Evolutionary conservation across 2,113 vertebrate species (phyloP).

Genomic region (Isurus oxyrinchus): DNA sequence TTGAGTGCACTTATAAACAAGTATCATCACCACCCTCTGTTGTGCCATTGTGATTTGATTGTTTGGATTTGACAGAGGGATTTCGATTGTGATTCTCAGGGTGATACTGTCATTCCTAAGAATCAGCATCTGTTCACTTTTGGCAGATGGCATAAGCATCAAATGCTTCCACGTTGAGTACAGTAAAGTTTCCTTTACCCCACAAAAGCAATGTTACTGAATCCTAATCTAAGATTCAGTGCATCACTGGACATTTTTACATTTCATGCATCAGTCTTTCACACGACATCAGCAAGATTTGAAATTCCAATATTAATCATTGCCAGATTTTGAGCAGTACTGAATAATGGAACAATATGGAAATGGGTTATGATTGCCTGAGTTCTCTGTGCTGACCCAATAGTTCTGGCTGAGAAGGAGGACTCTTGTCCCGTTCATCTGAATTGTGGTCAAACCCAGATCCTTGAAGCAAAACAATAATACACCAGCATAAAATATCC

Average conservation of each 20-base stretch:
- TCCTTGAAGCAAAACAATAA: not conserved
- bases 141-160: not conserved
- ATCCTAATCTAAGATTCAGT: not conserved
- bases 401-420: not conserved
- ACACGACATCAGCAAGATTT: not conserved
- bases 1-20: not conserved
- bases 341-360: not conserved
- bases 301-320: not conserved
- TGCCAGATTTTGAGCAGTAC: not conserved
- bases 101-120: not conserved
- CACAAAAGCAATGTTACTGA: not conserved
- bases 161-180: not conserved
- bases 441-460: not conserved
- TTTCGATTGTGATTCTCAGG: not conserved
- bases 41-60: not conserved
- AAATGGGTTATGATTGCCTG: not conserved
- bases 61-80: not conserved
- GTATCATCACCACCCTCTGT: not conserved
- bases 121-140: not conserved
- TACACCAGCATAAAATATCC: not conserved
- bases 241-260: not conserved
- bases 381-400: not conserved
- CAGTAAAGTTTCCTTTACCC: not conserved
- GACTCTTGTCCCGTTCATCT: not conserved
- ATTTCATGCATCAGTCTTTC: not conserved